These are phyloP conservation scores for Chondrosia reniformis DNA, from an alignment of 37 sponge, comb jelly and placozoan genomes.

Conservation along the genomic window DNA sequence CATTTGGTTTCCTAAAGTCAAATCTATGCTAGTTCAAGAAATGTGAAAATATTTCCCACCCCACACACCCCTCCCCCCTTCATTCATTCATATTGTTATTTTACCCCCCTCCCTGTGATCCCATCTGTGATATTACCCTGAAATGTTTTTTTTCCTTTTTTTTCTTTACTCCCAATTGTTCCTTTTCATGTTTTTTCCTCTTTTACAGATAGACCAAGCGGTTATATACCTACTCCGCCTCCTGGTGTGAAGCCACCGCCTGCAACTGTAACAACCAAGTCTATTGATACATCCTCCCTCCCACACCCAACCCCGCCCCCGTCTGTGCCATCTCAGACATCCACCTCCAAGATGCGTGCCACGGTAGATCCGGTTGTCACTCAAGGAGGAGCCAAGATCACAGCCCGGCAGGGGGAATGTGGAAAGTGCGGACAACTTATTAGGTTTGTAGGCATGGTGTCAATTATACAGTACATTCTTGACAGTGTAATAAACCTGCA, in stretches of 20 bases:
- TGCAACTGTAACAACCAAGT: slow-evolving; percentile 9
- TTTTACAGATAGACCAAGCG: slow-evolving; percentile 3
- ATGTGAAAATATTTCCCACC: too few species aligned
- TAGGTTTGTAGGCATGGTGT: slow-evolving; percentile 33
- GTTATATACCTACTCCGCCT: not conserved
- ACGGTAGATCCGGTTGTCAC: not conserved
- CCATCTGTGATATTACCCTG: too few species aligned
- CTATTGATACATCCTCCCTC: not conserved
- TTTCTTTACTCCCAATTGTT: not conserved
- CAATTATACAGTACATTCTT: not conserved
- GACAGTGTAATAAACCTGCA: too few species aligned
- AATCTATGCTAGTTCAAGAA: too few species aligned
- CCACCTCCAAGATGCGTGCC: slow-evolving; percentile 6
- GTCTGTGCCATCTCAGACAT: not conserved
- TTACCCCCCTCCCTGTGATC: too few species aligned
- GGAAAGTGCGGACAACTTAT: slow-evolving; percentile 64
- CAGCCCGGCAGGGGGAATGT: slow-evolving; percentile 65
- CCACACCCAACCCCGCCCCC: slow-evolving; percentile 13
- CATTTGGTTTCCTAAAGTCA: too few species aligned
- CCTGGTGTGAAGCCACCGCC: not conserved
- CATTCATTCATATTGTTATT: too few species aligned
- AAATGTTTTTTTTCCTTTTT: too few species aligned
- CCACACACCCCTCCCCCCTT: too few species aligned
- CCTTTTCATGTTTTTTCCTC: not conserved
- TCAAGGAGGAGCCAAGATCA: not conserved